Base-by-base conservation (phyloP, 1,140 invertebrate genomes). In the Chelonus insularis region DNA sequence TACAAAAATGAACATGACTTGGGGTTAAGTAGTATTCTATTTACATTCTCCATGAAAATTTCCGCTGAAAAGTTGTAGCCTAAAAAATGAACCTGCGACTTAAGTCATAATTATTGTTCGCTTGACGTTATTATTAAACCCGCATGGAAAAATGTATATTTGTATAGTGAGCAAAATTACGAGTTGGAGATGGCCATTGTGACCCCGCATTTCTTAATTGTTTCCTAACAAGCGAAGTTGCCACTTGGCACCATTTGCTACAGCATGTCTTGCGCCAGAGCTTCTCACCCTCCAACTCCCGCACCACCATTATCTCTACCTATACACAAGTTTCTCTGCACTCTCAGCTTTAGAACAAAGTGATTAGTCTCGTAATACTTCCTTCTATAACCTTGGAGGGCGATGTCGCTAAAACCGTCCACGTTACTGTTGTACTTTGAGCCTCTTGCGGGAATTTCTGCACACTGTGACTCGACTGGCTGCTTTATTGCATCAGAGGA, bases 321-420 rank as follows among this genome's bases (percentile, higher is more conserved):
- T 51, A 37, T 37, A 37, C 8, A 18, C 32, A 52, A 11, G 8
- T 52, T 34, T 25, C 29, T 60, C 62, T 51, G 56, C 43, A 66
- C 37, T 60, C 57, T 70, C 56, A 52, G 62, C 47, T 72, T 68
- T 72, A 70, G 69, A 74, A 71, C 71, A 74, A 73, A 75, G 74
- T 72, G 74, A 78, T 77, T 78, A 77, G 75, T 76, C 72, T 72
- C 69, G 74, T 74, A 74, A 78, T 76, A 67, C 70, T 59, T 57
- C 37, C 45, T 65, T 57, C 63, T 66, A 66, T 71, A 68, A 54
- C 60, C 57, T 67, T 69, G 34, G 23, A 60, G 64, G 65, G 65
- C 60, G 64, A 61, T 65, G 68, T 63, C 63, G 65, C 69, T 70
- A 72, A 75, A 73, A 65, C 69, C 68, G 57, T 60, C 68, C 60